These are phyloP conservation scores for Rhagonycha fulva DNA, from an alignment of 2,888 invertebrate genomes.

Conservation along the genomic window DNA sequence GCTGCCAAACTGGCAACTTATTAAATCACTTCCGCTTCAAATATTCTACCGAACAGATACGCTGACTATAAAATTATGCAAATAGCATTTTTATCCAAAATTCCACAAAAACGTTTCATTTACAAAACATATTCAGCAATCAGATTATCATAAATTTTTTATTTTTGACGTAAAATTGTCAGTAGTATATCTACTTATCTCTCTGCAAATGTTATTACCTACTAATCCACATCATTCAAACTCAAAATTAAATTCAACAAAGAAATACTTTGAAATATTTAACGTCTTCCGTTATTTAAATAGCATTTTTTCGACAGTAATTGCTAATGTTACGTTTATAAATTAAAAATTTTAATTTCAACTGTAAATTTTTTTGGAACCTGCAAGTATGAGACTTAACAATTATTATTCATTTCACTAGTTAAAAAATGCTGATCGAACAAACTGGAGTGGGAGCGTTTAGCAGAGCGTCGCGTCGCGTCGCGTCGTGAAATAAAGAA, in stretches of 20 bases:
- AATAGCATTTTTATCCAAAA: conserved; percentile 49
- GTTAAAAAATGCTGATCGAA: no score
- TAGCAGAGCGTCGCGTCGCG: no score
- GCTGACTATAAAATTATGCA: conserved; percentile 49
- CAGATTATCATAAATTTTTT: conserved; percentile 48
- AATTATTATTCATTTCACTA: no score
- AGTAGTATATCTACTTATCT: neutral
- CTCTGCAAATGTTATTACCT: neutral
- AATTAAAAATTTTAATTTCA: neutral
- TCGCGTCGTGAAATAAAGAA: no score
- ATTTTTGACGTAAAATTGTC: conserved; percentile 39
- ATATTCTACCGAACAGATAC: conserved; percentile 29
- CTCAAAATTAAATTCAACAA: neutral
- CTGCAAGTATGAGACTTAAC: no score
- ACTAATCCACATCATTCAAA: neutral
- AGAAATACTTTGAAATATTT: neutral
- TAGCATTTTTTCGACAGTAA: neutral
- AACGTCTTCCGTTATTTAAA: neutral
- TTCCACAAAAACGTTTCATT: conserved; percentile 49
- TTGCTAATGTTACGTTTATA: neutral
- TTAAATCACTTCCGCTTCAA: conserved; percentile 32
- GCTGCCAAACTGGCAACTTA: conserved; percentile 27
- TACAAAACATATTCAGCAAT: conserved; percentile 48
- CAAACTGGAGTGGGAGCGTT: no score
- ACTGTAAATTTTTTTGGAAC: neutral